Evolutionary conservation across 2,113 vertebrate genomes (phyloP).

Genomic region (Scomber scombrus): DNA sequence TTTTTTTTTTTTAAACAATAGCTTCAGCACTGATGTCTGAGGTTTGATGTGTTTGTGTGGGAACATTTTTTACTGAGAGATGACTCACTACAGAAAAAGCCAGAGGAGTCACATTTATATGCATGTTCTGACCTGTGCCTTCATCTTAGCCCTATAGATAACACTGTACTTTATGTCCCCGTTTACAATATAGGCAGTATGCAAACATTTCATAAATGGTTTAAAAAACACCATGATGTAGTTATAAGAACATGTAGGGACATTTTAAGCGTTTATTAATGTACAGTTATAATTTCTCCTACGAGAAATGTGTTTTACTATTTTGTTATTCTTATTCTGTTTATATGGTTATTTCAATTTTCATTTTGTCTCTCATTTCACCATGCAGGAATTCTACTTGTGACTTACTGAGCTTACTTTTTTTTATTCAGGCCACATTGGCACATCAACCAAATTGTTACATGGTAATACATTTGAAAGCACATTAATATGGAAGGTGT

Average conservation of each 20-base stretch:
- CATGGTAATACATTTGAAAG: not conserved
- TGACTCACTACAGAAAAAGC: slow-evolving; percentile 44
- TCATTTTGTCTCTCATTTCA: not conserved
- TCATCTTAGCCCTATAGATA: not conserved
- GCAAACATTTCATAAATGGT: no score
- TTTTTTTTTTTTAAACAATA: not conserved
- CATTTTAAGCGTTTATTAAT: no score
- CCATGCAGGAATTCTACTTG: not conserved
- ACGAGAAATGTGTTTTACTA: no score
- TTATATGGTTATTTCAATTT: no score
- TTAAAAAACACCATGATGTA: no score
- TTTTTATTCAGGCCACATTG: not conserved
- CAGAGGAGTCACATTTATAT: slow-evolving; percentile 13
- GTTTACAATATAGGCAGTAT: no score
- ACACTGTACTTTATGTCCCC: no score
- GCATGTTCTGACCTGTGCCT: slow-evolving; percentile 13
- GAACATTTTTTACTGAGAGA: slow-evolving; percentile 10
- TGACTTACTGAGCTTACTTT: not conserved
- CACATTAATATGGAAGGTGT: no score
- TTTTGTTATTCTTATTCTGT: no score
- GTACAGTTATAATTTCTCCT: no score
- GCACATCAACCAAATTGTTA: not conserved
- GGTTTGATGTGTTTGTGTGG: slow-evolving; percentile 35
- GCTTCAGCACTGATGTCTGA: not conserved
- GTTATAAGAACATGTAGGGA: no score